Evolutionary conservation across 2,888 invertebrate genomes (phyloP).

Genomic region (Frankliniella fusca): DNA sequence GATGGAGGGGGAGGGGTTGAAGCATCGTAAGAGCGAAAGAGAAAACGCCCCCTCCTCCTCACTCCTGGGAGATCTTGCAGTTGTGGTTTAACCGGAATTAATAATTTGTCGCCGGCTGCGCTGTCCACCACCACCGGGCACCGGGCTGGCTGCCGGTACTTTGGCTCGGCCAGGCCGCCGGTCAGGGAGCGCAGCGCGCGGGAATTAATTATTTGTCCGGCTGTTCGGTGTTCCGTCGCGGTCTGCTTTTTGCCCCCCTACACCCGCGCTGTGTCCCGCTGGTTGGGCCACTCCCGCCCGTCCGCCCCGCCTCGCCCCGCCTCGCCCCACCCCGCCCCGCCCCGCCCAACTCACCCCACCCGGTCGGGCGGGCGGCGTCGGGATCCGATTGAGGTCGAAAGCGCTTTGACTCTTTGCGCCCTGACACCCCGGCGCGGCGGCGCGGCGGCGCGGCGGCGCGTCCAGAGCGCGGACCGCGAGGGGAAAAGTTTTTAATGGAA

Average conservation of each 20-base stretch:
- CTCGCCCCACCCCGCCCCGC: too few species aligned
- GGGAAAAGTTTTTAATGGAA: too few species aligned
- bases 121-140: not conserved
- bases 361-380: not conserved
- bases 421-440: not conserved
- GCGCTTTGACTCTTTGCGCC: too few species aligned
- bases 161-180: not conserved
- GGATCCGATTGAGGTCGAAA: too few species aligned
- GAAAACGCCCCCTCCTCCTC: not conserved
- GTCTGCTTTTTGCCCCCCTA: too few species aligned
- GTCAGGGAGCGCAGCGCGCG: not conserved
- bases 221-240: too few species aligned
- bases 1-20: too few species aligned
- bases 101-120: conserved; percentile 7
- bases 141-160: not conserved
- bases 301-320: too few species aligned
- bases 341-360: not conserved
- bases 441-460: not conserved
- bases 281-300: too few species aligned
- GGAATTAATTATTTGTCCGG: not conserved
- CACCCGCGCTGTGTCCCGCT: too few species aligned
- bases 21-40: not conserved
- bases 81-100: conserved; percentile 20
- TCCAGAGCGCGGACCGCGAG: not conserved
- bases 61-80: not conserved